phyloP scores from a whole-genome alignment of 1,140 invertebrate species.

The Caerostris extrusa region DNA sequence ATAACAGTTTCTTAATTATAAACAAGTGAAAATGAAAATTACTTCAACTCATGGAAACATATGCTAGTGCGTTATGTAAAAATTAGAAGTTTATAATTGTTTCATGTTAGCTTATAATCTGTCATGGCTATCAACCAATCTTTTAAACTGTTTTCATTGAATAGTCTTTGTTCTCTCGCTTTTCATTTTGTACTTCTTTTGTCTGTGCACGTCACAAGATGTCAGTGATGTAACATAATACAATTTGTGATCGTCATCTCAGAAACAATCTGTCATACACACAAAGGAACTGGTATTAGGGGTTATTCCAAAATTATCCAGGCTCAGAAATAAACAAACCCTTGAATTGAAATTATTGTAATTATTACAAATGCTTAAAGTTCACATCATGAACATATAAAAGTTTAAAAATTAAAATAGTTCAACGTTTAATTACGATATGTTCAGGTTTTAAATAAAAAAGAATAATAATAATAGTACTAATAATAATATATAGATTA shows the following conservation, averaged over 20 bases:
- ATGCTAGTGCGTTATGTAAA: background rate
- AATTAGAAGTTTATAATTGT: constrained; percentile 8
- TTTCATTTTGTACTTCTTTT: background rate
- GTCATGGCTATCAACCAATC: background rate
- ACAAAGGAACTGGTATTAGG: background rate
- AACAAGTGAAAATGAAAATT: too few species aligned
- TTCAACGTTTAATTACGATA: too few species aligned
- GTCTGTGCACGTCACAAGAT: background rate
- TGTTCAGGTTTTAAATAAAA: too few species aligned
- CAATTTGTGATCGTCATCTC: constrained; percentile 20
- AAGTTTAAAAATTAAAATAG: too few species aligned
- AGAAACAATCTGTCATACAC: constrained; percentile 23
- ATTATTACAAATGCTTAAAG: too few species aligned
- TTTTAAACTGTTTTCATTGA: background rate
- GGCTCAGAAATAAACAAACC: too few species aligned
- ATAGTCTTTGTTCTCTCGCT: background rate
- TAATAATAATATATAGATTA: too few species aligned
- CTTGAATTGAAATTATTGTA: too few species aligned
- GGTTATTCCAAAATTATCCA: background rate
- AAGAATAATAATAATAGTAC: too few species aligned
- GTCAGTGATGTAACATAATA: background rate
- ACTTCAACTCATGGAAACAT: too few species aligned
- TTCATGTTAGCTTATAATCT: background rate
- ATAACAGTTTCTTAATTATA: too few species aligned
- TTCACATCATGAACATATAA: too few species aligned